These are phyloP conservation scores for Drusus annulatus DNA, from an alignment of 1,140 invertebrate species.

Conservation along the genomic window DNA sequence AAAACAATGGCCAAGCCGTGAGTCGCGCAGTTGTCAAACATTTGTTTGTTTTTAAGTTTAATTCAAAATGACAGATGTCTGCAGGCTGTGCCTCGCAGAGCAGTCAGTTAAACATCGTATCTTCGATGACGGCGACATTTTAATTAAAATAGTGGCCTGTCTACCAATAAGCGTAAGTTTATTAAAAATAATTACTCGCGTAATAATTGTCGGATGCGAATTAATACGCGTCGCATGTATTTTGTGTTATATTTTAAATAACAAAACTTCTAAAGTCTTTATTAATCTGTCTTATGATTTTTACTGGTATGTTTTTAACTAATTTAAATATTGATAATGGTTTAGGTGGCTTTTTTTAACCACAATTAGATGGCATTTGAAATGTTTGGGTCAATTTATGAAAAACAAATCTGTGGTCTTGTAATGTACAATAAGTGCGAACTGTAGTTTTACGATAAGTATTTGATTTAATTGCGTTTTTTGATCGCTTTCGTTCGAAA, in stretches of 20 bases:
- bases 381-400: neutral
- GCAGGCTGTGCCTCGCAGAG: constrained; percentile 41
- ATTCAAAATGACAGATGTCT: constrained; percentile 34
- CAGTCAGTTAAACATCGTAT: constrained; percentile 29
- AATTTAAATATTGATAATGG: neutral
- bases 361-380: neutral
- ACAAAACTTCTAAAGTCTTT: constrained; percentile 3
- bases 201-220: neutral
- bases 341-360: neutral
- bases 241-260: neutral
- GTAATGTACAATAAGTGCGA: too few relatives aligned
- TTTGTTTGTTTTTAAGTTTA: constrained; percentile 32
- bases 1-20: constrained; percentile 24
- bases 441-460: too few relatives aligned
- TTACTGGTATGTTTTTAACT: neutral
- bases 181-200: constrained; percentile 6
- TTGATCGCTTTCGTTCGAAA: too few relatives aligned
- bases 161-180: constrained; percentile 43
- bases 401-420: neutral
- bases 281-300: neutral
- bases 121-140: constrained; percentile 25
- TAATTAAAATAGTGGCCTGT: constrained; percentile 26
- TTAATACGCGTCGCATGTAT: constrained; percentile 43
- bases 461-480: too few relatives aligned
- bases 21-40: constrained; percentile 36